Evolutionary conservation across 2,113 vertebrate species (phyloP).

Genomic region (Camarhynchus parvulus): DNA sequence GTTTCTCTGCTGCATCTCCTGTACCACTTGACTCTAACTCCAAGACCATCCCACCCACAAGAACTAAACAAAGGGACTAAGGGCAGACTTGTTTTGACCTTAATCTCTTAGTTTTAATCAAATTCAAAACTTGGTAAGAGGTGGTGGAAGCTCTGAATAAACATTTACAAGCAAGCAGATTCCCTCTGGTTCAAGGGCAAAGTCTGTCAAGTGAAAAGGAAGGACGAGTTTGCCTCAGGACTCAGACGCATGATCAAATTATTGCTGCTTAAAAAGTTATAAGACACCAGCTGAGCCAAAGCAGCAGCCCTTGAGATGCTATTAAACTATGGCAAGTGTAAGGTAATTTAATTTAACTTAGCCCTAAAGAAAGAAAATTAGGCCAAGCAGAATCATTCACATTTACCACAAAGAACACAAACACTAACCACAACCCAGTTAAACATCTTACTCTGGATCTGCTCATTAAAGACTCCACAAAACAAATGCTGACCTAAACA

Average conservation of each 20-base stretch:
- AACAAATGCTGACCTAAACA: background rate
- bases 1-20: background rate
- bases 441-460: background rate
- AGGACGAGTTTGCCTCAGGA: constrained; percentile 15
- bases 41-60: fast-evolving
- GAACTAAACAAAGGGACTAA: background rate
- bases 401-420: background rate
- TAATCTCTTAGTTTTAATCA: background rate
- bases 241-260: background rate
- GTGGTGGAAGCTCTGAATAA: background rate
- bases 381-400: background rate
- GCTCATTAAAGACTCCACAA: background rate
- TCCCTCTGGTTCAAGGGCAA: background rate
- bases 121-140: background rate
- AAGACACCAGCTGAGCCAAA: constrained; percentile 29
- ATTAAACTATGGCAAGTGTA: background rate
- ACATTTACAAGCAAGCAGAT: background rate
- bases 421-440: background rate
- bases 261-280: constrained; percentile 42
- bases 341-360: background rate
- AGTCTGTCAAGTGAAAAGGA: background rate
- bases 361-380: constrained; percentile 1
- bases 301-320: background rate
- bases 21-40: background rate
- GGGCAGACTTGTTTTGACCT: background rate